Conservation (phyloP, 2,113 vertebrate species). For the Apodemus sylvaticus region DNA sequence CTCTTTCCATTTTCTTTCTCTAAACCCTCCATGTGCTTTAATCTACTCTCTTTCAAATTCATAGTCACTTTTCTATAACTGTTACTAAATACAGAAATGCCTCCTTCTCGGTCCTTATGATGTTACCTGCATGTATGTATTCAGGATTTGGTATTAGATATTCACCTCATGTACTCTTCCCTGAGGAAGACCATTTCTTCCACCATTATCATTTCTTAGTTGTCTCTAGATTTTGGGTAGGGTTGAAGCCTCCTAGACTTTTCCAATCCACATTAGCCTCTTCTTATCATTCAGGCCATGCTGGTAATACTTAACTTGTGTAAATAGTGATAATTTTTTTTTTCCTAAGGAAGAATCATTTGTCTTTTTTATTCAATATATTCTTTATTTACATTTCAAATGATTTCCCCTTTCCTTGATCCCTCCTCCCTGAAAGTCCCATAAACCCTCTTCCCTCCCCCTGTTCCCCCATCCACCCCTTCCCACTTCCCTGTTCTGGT, state of each 20-base stretch:
- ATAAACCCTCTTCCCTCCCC: too few relatives aligned
- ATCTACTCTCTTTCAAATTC: background rate
- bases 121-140: background rate
- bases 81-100: background rate
- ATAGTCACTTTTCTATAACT: background rate
- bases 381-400: too few relatives aligned
- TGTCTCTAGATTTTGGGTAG: background rate
- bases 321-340: background rate
- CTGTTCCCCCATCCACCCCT: too few relatives aligned
- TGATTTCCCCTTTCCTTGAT: too few relatives aligned
- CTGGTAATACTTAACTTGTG: background rate
- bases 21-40: background rate
- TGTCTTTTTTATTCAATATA: too few relatives aligned
- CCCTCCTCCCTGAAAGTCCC: too few relatives aligned
- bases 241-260: background rate
- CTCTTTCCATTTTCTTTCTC: background rate
- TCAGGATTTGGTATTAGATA: background rate
- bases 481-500: too few relatives aligned
- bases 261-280: background rate
- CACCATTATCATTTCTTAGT: background rate
- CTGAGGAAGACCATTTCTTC: background rate
- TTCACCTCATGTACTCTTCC: background rate
- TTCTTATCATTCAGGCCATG: background rate
- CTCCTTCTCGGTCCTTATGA: background rate
- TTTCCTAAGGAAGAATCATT: too few relatives aligned